Conservation (phyloP, 2,888 invertebrate genomes). For the Silvanus unidentatus region DNA sequence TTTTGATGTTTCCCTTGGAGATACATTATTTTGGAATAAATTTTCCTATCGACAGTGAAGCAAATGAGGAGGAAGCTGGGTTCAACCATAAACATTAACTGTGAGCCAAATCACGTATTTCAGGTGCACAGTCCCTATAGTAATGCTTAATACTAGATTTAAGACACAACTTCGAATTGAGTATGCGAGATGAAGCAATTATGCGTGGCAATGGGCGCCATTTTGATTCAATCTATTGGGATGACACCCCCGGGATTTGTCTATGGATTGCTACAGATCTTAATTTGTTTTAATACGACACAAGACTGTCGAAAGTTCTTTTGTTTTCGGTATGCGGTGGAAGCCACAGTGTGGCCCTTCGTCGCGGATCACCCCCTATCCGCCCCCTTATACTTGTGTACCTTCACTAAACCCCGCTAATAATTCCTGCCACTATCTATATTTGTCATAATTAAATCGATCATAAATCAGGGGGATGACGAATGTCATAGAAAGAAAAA, state of each 20-base stretch:
- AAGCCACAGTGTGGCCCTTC: background rate
- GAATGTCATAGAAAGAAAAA: too few species aligned
- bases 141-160: slow-evolving; percentile 36
- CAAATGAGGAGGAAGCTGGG: slow-evolving; percentile 1
- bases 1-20: too few species aligned
- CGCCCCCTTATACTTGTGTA: background rate
- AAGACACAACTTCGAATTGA: slow-evolving; percentile 36
- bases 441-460: slow-evolving; percentile 22
- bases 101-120: slow-evolving; percentile 37
- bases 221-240: slow-evolving; percentile 56
- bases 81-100: slow-evolving; percentile 24
- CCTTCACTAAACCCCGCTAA: background rate
- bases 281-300: slow-evolving; percentile 42
- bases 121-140: slow-evolving; percentile 34
- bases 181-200: slow-evolving; percentile 41
- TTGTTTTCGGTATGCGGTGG: slow-evolving; percentile 18
- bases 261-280: slow-evolving; percentile 40
- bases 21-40: too few species aligned
- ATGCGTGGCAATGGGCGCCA: slow-evolving; percentile 44
- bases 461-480: background rate
- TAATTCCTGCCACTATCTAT: slow-evolving; percentile 3
- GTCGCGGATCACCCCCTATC: background rate
- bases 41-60: too few species aligned
- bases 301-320: slow-evolving; percentile 21
- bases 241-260: slow-evolving; percentile 55